Conservation (phyloP, 2,888 invertebrate species). For the Kuschelorhynchus macadamiae region DNA sequence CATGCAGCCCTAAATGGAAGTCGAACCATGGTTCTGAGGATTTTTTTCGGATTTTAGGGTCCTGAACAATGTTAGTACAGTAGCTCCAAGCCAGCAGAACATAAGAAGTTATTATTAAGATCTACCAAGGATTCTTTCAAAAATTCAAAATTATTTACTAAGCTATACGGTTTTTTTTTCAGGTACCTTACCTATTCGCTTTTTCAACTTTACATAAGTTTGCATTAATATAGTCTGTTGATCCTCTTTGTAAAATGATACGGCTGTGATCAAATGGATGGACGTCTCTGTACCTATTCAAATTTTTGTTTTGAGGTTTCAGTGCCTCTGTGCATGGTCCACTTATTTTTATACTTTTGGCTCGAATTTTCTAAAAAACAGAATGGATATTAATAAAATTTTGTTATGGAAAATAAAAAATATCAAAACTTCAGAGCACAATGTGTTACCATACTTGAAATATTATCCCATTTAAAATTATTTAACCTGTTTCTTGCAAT, state of each 20-base stretch:
- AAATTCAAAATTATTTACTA: too few relatives aligned
- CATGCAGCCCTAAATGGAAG: too few relatives aligned
- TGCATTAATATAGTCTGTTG: conserved; percentile 94
- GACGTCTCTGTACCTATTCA: conserved; percentile 96
- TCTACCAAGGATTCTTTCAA: too few relatives aligned
- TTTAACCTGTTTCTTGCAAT: too few relatives aligned
- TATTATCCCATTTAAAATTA: too few relatives aligned
- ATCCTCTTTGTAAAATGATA: conserved; percentile 81
- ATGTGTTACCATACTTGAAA: too few relatives aligned
- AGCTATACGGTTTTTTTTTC: too few relatives aligned
- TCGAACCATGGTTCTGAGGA: too few relatives aligned
- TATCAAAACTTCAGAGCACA: not conserved
- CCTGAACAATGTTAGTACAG: too few relatives aligned
- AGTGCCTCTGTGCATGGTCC: conserved; percentile 80
- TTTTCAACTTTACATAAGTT: conserved; percentile 89
- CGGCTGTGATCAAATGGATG: conserved; percentile 96
- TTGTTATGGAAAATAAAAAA: not conserved
- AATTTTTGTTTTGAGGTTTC: conserved; percentile 82
- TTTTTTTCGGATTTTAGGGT: too few relatives aligned
- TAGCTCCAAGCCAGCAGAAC: too few relatives aligned
- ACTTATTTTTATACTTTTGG: conserved; percentile 76
- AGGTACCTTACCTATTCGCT: conserved; percentile 77
- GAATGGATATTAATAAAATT: not conserved
- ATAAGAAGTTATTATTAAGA: too few relatives aligned
- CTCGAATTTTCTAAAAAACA: conserved; percentile 79